Evolutionary conservation across 2,888 invertebrate species (phyloP).

Genomic region (Homarus gammarus): DNA sequence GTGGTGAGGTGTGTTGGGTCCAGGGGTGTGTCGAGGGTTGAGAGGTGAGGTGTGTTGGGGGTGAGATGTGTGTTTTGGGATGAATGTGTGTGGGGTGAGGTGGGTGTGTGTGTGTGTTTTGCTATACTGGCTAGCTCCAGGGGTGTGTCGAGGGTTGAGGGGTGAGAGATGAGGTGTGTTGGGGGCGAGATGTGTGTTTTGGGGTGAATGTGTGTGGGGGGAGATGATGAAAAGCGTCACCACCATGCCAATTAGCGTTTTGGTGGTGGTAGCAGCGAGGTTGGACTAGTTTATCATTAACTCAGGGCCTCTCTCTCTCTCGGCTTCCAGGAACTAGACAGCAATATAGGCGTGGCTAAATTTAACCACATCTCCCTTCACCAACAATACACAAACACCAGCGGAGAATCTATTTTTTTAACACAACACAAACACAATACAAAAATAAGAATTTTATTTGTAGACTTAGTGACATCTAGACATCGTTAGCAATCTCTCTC

Average conservation of each 20-base stretch:
- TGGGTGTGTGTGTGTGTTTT: not conserved
- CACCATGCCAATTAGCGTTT: not conserved
- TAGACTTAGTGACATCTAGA: not conserved
- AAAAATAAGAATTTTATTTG: no score
- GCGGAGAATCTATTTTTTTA: not conserved
- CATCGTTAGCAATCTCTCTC: no score
- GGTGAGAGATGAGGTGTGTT: not conserved
- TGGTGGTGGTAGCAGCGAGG: not conserved
- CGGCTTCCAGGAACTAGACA: not conserved
- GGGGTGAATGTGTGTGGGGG: not conserved
- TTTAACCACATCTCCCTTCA: not conserved
- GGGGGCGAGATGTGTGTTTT: not conserved
- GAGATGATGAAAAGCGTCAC: not conserved
- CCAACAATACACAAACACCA: not conserved
- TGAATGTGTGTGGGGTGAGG: no score
- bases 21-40: not conserved
- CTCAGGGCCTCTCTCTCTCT: not conserved
- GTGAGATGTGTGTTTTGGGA: slow-evolving; percentile 10
- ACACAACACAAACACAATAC: no score
- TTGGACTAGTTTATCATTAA: not conserved
- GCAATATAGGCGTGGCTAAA: not conserved
- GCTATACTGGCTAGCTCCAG: not conserved
- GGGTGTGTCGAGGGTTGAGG: not conserved
- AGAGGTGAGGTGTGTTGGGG: not conserved
- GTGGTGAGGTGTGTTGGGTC: not conserved